These are phyloP conservation scores for Hydrophis major DNA, from an alignment of 2,797 vertebrate genomes.

Conservation along the genomic window DNA sequence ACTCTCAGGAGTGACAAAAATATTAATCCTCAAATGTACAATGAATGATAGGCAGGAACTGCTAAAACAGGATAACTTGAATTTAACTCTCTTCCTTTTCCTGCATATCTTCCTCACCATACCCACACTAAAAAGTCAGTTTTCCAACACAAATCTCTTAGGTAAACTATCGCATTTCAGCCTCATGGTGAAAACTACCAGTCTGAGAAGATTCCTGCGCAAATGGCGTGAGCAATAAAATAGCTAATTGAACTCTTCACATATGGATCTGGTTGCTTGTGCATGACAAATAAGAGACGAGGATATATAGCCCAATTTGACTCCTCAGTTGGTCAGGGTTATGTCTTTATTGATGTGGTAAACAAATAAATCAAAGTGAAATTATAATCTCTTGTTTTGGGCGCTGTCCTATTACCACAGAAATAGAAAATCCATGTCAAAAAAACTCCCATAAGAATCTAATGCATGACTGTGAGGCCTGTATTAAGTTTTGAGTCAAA, in stretches of 20 bases:
- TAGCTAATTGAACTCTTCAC: neutral
- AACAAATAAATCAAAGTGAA: neutral
- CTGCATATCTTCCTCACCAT: neutral
- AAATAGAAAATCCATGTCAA: neutral
- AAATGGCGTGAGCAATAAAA: neutral
- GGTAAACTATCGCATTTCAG: neutral
- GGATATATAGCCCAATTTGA: neutral
- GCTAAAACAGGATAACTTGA: constrained; percentile 20
- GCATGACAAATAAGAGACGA: neutral
- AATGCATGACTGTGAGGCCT: neutral
- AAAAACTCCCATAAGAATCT: neutral
- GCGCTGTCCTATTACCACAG: neutral
- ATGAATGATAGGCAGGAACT: constrained; percentile 34
- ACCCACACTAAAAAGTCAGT: constrained; percentile 7
- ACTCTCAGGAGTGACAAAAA: constrained; percentile 28
- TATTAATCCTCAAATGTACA: neutral
- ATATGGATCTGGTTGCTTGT: neutral
- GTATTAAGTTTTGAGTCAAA: neutral
- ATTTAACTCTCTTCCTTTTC: neutral
- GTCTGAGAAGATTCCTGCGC: neutral
- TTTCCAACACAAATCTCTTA: constrained; percentile 21
- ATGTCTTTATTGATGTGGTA: neutral
- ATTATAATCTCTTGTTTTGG: neutral
- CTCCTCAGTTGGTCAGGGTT: neutral
- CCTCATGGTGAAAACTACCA: neutral